phyloP scores from a whole-genome alignment of 2,113 vertebrate species.

The Alexandromys fortis region DNA sequence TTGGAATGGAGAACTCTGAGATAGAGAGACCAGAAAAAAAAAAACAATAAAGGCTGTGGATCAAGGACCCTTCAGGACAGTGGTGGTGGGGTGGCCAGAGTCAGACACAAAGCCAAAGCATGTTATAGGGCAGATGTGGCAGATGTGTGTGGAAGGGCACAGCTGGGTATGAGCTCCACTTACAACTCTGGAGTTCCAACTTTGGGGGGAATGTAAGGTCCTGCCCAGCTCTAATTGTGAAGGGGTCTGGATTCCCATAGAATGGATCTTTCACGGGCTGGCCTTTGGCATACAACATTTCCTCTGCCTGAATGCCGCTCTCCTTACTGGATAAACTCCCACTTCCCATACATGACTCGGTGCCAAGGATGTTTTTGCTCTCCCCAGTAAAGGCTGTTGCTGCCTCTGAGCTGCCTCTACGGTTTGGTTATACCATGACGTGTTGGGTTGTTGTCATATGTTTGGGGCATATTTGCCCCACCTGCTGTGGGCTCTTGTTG shows the following conservation, averaged over 20 bases:
- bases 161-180: neutral
- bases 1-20: neutral
- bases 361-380: neutral
- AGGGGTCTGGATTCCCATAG: neutral
- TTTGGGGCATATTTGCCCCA: neutral
- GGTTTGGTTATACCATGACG: neutral
- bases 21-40: neutral
- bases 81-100: neutral
- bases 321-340: neutral
- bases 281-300: neutral
- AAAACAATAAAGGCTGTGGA: neutral
- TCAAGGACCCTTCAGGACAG: neutral
- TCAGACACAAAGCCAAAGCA: neutral
- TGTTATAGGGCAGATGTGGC: neutral
- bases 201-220: neutral
- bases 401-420: neutral
- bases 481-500: neutral
- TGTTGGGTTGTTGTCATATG: neutral
- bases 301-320: neutral
- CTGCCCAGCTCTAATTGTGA: neutral
- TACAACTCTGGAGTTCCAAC: neutral
- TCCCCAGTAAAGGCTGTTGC: neutral
- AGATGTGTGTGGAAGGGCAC: neutral
- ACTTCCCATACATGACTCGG: neutral
- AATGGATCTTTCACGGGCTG: neutral